Conservation (phyloP, 2,797 vertebrate species). For the Cichlasoma orientale region DNA sequence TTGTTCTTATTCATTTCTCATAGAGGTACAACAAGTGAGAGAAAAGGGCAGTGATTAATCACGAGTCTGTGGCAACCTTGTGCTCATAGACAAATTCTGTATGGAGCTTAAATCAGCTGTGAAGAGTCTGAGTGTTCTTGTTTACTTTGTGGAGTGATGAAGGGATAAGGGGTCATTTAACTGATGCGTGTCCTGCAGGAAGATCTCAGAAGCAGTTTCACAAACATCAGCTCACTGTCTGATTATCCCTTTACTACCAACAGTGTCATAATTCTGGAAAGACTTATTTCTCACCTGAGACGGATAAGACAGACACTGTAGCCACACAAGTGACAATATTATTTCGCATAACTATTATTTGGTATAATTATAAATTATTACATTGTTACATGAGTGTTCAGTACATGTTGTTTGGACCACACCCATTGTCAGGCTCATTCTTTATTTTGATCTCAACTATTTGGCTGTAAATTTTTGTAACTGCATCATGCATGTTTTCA, state of each 20-base stretch:
- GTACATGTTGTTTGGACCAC: neutral
- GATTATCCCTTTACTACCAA: neutral
- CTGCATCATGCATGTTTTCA: neutral
- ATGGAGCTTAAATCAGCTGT: constrained; percentile 37
- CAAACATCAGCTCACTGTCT: constrained; percentile 9
- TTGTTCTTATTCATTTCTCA: constrained; percentile 54
- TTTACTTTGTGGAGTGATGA: constrained; percentile 35
- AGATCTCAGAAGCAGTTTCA: constrained; percentile 10
- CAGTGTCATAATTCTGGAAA: neutral
- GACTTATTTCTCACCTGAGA: neutral
- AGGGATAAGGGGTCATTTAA: constrained; percentile 14
- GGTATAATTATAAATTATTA: neutral
- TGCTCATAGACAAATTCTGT: constrained; percentile 26
- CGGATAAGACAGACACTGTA: neutral
- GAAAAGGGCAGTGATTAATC: constrained; percentile 48
- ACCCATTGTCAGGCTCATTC: neutral
- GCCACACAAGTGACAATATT: neutral
- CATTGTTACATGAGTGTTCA: neutral
- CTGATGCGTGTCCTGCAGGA: constrained; percentile 9
- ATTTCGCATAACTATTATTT: neutral
- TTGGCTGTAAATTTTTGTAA: neutral
- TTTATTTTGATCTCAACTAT: neutral
- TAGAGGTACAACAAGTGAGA: constrained; percentile 39
- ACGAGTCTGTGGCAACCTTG: constrained; percentile 27
- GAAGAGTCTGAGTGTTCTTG: constrained; percentile 18